Conservation (phyloP, 2,888 invertebrate genomes). For the Hydroisotoma schaefferi region DNA sequence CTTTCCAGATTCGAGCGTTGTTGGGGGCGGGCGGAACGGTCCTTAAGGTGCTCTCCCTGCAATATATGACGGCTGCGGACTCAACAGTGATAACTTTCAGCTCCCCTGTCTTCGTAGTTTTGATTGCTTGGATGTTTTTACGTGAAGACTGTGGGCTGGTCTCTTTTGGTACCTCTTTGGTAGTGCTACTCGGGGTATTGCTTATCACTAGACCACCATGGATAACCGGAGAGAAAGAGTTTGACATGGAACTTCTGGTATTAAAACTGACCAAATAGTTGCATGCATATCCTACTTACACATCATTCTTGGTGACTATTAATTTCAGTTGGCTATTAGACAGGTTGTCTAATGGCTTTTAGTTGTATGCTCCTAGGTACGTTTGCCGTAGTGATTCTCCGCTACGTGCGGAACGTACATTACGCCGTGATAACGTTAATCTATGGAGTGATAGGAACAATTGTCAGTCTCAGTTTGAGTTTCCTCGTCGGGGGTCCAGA, state of each 20-base stretch:
- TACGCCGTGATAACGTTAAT: conserved; percentile 17
- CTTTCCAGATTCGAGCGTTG: conserved; percentile 14
- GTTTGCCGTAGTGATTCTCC: conserved; percentile 15
- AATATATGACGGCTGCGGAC: conserved; percentile 19
- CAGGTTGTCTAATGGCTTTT: conserved; percentile 15
- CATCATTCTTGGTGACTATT: not conserved
- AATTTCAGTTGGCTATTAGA: conserved; percentile 12
- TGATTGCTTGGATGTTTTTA: conserved; percentile 19
- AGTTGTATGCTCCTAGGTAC: conserved; percentile 19
- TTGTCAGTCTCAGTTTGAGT: conserved; percentile 3
- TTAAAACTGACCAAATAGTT: too few relatives aligned
- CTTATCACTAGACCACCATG: conserved; percentile 13
- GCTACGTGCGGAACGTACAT: conserved; percentile 21
- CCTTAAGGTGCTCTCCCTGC: conserved; percentile 5
- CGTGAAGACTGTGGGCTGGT: conserved; percentile 14
- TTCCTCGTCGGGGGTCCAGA: conserved; percentile 1
- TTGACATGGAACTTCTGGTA: conserved; percentile 16
- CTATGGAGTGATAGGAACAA: conserved; percentile 20
- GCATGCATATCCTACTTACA: too few relatives aligned
- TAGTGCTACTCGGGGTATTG: conserved; percentile 12
- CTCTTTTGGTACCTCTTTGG: conserved; percentile 9
- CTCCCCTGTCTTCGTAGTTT: conserved; percentile 18
- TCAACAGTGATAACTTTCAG: conserved; percentile 18
- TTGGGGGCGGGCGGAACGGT: conserved; percentile 13
- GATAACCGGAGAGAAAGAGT: conserved; percentile 14